phyloP scores from a whole-genome alignment of 2,797 vertebrate genomes.

The Periophthalmus magnuspinnatus region DNA sequence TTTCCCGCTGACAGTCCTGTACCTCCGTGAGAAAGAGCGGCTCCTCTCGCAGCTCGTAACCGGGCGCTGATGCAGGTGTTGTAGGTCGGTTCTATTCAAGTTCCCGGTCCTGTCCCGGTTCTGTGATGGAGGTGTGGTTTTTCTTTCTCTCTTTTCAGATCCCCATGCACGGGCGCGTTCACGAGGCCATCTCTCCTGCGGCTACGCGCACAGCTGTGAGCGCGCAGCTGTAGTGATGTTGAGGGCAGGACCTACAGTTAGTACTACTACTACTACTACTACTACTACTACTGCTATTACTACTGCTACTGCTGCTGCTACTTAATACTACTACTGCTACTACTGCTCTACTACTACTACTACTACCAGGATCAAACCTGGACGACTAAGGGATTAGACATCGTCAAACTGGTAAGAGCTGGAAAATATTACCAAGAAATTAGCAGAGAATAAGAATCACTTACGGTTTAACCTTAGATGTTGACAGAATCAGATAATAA shows the following conservation, averaged over 20 bases:
- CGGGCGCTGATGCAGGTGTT: not conserved
- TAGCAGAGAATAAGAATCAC: no score
- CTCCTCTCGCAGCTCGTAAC: not conserved
- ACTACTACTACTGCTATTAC: no score
- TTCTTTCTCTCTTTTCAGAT: constrained; percentile 43
- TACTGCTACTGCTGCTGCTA: no score
- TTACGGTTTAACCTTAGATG: no score
- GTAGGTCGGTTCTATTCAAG: constrained; percentile 3
- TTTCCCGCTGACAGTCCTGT: not conserved
- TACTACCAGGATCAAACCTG: no score
- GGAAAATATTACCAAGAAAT: no score
- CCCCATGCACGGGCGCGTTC: constrained; percentile 65
- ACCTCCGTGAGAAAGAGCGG: not conserved
- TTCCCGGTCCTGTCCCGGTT: constrained; percentile 18
- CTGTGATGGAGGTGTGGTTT: constrained; percentile 25
- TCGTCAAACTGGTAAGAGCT: no score
- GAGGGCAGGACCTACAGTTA: no score
- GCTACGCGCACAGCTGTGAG: constrained; percentile 52
- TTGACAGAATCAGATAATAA: no score
- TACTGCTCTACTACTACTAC: no score
- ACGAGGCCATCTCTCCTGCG: constrained; percentile 44
- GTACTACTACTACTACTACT: not conserved
- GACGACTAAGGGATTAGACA: no score
- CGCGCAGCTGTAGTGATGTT: constrained; percentile 13
- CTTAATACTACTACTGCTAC: no score